These are phyloP conservation scores for Irena cyanogastra DNA, from an alignment of 2,113 vertebrate species.

Conservation along the genomic window DNA sequence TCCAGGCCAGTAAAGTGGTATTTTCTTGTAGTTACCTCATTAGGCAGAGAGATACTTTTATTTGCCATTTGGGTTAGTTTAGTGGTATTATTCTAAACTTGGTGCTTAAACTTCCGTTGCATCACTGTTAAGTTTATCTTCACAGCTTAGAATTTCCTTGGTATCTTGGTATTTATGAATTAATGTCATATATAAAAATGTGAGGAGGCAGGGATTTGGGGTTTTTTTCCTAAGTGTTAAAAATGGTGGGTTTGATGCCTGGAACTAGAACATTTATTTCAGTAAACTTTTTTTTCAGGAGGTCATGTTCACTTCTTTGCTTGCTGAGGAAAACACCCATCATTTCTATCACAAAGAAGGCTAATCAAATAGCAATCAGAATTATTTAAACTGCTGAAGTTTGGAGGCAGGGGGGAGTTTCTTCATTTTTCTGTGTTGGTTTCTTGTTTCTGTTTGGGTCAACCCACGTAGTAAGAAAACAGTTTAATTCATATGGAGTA, in stretches of 20 bases:
- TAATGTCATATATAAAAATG: not conserved
- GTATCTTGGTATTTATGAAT: not conserved
- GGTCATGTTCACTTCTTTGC: not conserved
- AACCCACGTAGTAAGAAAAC: not conserved
- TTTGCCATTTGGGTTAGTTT: not conserved
- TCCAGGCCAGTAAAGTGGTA: not conserved
- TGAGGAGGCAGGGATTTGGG: not conserved
- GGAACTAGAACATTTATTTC: not conserved
- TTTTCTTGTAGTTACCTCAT: not conserved
- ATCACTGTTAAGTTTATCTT: not conserved
- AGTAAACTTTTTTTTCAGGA: not conserved
- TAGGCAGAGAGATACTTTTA: not conserved
- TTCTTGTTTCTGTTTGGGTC: not conserved
- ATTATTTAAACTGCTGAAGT: not conserved
- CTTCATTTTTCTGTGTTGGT: not conserved
- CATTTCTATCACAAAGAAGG: not conserved
- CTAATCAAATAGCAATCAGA: not conserved
- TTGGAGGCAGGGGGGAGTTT: not conserved
- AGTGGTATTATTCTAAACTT: not conserved
- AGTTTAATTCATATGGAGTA: not conserved
- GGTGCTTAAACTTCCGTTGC: not conserved
- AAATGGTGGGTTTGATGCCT: not conserved
- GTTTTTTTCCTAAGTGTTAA: not conserved
- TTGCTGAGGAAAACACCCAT: not conserved
- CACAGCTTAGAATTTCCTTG: not conserved